phyloP scores from a whole-genome alignment of 2,797 vertebrate genomes.

The Rhynchonycteris naso region DNA sequence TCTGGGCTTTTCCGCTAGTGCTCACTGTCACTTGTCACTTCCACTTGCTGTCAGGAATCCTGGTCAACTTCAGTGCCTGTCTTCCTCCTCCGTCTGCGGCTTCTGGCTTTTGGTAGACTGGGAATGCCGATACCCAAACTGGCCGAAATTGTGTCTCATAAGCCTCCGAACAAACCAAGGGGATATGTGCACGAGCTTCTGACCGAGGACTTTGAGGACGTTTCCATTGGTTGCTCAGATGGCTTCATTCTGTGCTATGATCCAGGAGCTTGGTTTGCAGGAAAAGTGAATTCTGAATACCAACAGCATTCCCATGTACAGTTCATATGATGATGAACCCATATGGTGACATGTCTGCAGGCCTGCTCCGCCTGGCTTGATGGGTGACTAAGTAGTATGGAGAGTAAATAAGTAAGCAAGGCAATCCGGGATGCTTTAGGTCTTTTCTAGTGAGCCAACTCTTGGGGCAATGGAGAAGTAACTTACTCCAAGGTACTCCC shows the following conservation, averaged over 20 bases:
- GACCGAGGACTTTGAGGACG: not conserved
- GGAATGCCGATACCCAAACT: not conserved
- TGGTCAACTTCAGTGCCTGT: rapidly evolving
- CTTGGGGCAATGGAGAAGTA: not conserved
- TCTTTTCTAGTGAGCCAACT: not conserved
- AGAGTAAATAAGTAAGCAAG: not conserved
- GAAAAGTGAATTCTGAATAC: constrained; percentile 7
- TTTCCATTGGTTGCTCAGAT: not conserved
- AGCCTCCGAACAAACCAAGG: rapidly evolving
- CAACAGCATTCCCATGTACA: not conserved
- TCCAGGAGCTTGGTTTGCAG: not conserved
- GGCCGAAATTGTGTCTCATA: not conserved
- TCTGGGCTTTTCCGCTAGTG: not conserved
- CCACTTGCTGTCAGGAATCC: not conserved
- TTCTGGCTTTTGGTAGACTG: not conserved
- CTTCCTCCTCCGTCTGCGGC: rapidly evolving
- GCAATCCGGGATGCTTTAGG: not conserved
- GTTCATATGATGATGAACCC: not conserved
- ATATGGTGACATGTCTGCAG: not conserved
- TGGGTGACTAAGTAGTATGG: not conserved
- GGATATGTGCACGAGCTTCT: not conserved
- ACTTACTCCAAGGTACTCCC: not conserved
- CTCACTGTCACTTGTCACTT: not conserved
- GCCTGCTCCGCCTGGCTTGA: not conserved
- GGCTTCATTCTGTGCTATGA: not conserved